Percentiles rank a stretch among this genome's conserved stretches.
phyloP scores from a whole-genome alignment of 2,888 invertebrate genomes.

The Sarcophaga subvicina region DNA sequence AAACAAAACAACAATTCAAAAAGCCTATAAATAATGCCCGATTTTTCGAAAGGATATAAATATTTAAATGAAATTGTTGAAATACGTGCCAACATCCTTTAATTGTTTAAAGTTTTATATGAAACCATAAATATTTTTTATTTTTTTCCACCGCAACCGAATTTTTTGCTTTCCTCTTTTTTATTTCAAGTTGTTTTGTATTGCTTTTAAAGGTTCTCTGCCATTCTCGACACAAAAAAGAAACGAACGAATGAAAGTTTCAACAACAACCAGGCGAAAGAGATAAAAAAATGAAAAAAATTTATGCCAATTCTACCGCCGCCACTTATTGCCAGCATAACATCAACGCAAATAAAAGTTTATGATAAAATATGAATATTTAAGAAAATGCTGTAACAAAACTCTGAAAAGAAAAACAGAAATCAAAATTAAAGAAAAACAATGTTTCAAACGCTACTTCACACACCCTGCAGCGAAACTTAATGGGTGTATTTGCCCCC shows the following conservation, averaged over 20 bases:
- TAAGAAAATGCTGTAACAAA: background rate
- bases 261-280: slow-evolving; percentile 12
- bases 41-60: background rate
- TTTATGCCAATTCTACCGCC: slow-evolving; percentile 28
- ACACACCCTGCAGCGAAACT: slow-evolving; percentile 11
- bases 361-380: slow-evolving; percentile 31
- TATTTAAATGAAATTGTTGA: background rate
- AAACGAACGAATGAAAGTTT: background rate
- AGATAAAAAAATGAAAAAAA: background rate
- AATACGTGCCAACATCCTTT: slow-evolving; percentile 13
- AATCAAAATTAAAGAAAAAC: slow-evolving; percentile 12
- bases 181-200: background rate
- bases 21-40: background rate
- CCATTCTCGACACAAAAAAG: background rate
- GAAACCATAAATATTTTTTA: slow-evolving; percentile 11
- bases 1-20: background rate
- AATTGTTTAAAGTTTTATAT: slow-evolving; percentile 22
- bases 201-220: background rate
- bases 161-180: background rate
- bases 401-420: background rate
- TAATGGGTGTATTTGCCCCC: background rate
- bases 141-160: background rate
- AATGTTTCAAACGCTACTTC: background rate
- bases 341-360: slow-evolving; percentile 45
- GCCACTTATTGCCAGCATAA: slow-evolving; percentile 36